These are phyloP conservation scores for Dendrolimus punctatus DNA, from an alignment of 1,140 invertebrate species.

Conservation along the genomic window DNA sequence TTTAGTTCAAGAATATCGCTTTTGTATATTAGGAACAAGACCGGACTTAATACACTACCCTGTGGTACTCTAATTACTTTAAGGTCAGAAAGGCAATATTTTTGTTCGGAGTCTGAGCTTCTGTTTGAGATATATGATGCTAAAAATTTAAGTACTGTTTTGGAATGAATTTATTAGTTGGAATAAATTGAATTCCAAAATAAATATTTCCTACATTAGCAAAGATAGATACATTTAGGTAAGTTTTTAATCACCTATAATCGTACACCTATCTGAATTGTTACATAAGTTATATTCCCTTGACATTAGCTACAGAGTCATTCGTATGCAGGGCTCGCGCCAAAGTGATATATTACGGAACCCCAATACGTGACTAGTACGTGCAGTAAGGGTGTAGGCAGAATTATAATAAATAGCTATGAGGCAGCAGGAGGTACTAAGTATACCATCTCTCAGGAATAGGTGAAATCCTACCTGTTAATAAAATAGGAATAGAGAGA, in stretches of 20 bases:
- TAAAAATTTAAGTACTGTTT: too few relatives aligned
- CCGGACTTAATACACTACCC: too few relatives aligned
- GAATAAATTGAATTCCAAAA: slow-evolving; percentile 1
- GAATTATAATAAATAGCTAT: slow-evolving; percentile 1
- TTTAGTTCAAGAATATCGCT: too few relatives aligned
- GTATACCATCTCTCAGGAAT: neutral
- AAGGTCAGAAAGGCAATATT: too few relatives aligned
- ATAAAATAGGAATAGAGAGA: neutral
- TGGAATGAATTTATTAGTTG: too few relatives aligned
- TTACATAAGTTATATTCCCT: too few relatives aligned
- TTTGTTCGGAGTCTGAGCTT: too few relatives aligned
- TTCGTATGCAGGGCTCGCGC: slow-evolving; percentile 13
- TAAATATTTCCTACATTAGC: neutral
- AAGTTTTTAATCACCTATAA: slow-evolving; percentile 2
- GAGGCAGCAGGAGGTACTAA: slow-evolving; percentile 4
- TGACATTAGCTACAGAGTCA: neutral
- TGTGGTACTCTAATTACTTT: too few relatives aligned
- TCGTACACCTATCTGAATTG: slow-evolving; percentile 4
- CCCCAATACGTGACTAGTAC: slow-evolving; percentile 4
- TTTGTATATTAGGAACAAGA: too few relatives aligned
- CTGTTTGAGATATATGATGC: too few relatives aligned
- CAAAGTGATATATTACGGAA: slow-evolving; percentile 12
- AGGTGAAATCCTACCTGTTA: neutral
- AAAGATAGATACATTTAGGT: neutral
- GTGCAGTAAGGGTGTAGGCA: slow-evolving; percentile 2